A percentile compares a stretch with the other conserved stretches of the same genome.
Evolutionary conservation across 1,140 invertebrate species (phyloP).

Genomic region (Drosophila elegans): DNA sequence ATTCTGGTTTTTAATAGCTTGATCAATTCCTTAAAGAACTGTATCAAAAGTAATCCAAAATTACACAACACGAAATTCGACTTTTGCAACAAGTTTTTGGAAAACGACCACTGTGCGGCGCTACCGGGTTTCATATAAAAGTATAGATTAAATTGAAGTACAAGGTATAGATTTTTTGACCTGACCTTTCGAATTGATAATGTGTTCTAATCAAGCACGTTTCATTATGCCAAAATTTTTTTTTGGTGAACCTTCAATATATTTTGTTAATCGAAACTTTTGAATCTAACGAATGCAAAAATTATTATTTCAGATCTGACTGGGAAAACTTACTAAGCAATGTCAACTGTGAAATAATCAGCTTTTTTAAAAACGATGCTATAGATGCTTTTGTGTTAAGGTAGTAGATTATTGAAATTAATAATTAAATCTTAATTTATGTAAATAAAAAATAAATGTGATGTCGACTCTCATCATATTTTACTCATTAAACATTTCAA

Average conservation of each 20-base stretch:
- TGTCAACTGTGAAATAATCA: constrained; percentile 98
- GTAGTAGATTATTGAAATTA: constrained; percentile 85
- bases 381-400: constrained; percentile 98
- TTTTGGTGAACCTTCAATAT: not conserved
- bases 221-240: not conserved
- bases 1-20: too few relatives aligned
- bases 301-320: constrained; percentile 89
- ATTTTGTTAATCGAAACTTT: not conserved
- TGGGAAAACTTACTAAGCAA: constrained; percentile 95
- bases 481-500: too few relatives aligned
- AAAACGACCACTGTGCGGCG: too few relatives aligned
- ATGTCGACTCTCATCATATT: too few relatives aligned
- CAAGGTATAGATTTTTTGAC: not conserved
- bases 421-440: too few relatives aligned
- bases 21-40: too few relatives aligned
- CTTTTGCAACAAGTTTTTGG: too few relatives aligned
- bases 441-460: too few relatives aligned
- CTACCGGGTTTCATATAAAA: not conserved
- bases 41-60: too few relatives aligned
- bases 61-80: too few relatives aligned
- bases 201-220: not conserved
- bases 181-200: not conserved
- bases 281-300: not conserved
- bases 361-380: constrained; percentile 93
- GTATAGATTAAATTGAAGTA: not conserved